Evolutionary conservation across 2,113 vertebrate species (phyloP).

Genomic region (Corydoras maculifer): DNA sequence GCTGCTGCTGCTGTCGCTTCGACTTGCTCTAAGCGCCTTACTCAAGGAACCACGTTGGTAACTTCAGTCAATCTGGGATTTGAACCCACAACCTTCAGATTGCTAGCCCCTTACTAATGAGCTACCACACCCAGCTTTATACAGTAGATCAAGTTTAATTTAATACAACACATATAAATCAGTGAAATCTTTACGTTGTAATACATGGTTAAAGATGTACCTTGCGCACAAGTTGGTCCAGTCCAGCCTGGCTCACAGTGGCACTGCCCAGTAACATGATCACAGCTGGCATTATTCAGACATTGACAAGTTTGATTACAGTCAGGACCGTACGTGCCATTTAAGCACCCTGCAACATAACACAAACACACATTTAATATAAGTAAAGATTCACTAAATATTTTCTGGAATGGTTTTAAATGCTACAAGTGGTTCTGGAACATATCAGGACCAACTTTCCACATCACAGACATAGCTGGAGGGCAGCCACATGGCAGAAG

Average conservation of each 20-base stretch:
- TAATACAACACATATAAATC: no score
- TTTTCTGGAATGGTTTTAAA: background rate
- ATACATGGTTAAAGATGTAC: slow-evolving; percentile 53
- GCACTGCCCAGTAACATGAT: slow-evolving; percentile 74
- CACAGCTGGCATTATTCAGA: slow-evolving; percentile 73
- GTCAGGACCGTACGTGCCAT: slow-evolving; percentile 72
- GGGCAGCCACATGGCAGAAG: background rate
- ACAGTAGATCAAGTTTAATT: no score
- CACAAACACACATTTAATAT: slow-evolving; percentile 6
- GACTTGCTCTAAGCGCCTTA: no score
- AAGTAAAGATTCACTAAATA: background rate
- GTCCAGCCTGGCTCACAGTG: slow-evolving; percentile 77
- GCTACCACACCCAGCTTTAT: background rate
- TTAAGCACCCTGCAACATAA: slow-evolving; percentile 67
- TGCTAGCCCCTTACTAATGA: no score
- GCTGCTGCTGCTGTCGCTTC: no score
- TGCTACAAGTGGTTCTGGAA: slow-evolving; percentile 1
- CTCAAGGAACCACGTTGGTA: no score
- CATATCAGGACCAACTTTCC: slow-evolving; percentile 1
- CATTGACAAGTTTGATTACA: slow-evolving; percentile 81
- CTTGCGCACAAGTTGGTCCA: slow-evolving; percentile 73
- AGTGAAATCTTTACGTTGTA: background rate
- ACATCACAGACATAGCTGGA: slow-evolving; percentile 19
- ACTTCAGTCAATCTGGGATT: no score
- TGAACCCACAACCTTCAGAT: no score